Conservation (phyloP, 2,888 invertebrate genomes). For the Lydus trimaculatus region DNA sequence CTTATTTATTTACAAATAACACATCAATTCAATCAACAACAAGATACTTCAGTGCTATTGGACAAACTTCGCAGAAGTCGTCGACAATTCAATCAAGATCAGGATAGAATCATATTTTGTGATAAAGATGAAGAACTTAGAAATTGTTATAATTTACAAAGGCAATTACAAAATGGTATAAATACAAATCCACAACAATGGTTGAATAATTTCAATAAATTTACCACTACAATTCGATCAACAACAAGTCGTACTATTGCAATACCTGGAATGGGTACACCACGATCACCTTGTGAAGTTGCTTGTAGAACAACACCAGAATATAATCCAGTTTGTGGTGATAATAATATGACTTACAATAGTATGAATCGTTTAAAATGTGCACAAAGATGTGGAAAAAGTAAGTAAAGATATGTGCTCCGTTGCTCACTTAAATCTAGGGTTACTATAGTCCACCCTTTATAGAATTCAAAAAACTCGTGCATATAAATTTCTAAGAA, state of each 20-base stretch:
- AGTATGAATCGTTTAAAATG: constrained; percentile 49
- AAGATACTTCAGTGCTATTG: background rate
- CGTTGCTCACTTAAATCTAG: no score
- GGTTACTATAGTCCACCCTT: no score
- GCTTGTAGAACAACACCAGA: constrained; percentile 50
- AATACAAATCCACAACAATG: no score
- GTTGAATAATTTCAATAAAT: no score
- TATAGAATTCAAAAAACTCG: no score
- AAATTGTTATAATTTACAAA: background rate
- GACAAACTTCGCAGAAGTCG: background rate
- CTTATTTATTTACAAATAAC: background rate
- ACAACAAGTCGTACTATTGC: constrained; percentile 33
- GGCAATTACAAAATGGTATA: no score
- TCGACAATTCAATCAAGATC: background rate
- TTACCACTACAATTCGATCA: background rate
- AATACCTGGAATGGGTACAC: constrained; percentile 50
- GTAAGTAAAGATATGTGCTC: constrained; percentile 46
- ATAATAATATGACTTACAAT: constrained; percentile 50
- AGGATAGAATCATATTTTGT: background rate
- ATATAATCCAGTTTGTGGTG: constrained; percentile 56
- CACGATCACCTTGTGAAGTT: constrained; percentile 47
- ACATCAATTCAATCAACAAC: background rate
- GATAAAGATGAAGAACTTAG: background rate
- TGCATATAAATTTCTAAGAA: no score
- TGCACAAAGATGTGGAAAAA: constrained; percentile 51